A percentile compares a stretch with the other conserved stretches of the same genome.
Evolutionary conservation across 2,888 invertebrate species (phyloP).

Genomic region (Meghimatium bilineatum): DNA sequence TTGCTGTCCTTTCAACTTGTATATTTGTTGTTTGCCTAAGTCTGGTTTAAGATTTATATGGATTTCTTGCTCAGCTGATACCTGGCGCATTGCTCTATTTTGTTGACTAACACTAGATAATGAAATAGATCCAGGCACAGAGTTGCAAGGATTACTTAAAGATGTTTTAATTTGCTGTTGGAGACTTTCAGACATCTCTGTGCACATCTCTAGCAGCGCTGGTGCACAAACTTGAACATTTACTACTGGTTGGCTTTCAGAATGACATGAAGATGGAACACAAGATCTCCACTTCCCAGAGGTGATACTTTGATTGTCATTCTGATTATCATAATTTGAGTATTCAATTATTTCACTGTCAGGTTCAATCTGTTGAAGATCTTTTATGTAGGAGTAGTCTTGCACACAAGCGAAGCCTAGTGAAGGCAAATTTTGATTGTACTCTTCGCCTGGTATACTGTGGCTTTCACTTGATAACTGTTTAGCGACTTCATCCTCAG

Average conservation of each 20-base stretch:
- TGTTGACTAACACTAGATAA: background rate
- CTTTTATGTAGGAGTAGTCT: slow-evolving; percentile 11
- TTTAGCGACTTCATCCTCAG: background rate
- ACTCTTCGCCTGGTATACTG: background rate
- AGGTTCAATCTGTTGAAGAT: slow-evolving; percentile 22
- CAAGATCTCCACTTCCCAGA: background rate
- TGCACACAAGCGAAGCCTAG: background rate
- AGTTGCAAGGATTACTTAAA: background rate
- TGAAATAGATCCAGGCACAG: background rate
- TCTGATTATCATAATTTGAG: background rate
- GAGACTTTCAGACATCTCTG: slow-evolving; percentile 17
- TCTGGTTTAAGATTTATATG: background rate
- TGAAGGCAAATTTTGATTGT: slow-evolving; percentile 17
- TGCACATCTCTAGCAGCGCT: slow-evolving; percentile 1
- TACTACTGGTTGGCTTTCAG: background rate
- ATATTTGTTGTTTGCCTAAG: background rate
- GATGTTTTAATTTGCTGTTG: slow-evolving; percentile 37
- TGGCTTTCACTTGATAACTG: background rate
- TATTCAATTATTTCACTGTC: slow-evolving; percentile 4
- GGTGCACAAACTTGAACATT: slow-evolving; percentile 3
- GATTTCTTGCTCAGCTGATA: background rate
- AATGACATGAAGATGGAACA: background rate
- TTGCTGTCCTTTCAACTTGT: background rate
- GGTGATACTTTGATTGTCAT: background rate
- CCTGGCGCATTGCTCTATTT: background rate